These are phyloP conservation scores for Peromyscus leucopus DNA, from an alignment of 2,113 vertebrate species.

Conservation along the genomic window DNA sequence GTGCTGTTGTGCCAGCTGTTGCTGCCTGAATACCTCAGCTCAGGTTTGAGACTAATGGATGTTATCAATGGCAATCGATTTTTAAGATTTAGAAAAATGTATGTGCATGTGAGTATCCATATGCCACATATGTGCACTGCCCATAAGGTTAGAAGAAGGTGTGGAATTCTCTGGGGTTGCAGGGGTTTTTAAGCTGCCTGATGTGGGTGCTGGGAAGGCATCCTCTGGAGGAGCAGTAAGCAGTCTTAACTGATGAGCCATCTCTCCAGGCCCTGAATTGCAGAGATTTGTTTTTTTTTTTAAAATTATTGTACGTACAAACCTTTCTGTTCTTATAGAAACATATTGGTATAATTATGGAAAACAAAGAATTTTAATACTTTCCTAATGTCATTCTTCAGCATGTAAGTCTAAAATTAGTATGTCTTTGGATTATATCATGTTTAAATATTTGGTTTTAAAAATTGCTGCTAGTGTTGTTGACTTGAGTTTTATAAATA, in stretches of 20 bases:
- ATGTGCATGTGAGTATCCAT: background rate
- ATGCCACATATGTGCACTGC: background rate
- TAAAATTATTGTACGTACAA: background rate
- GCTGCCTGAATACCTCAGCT: background rate
- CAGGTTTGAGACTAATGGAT: background rate
- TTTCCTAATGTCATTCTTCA: background rate
- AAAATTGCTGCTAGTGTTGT: background rate
- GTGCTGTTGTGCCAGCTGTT: no score
- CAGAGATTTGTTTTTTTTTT: background rate
- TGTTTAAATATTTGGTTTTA: constrained; percentile 1
- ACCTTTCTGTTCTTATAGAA: constrained; percentile 1
- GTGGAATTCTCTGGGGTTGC: background rate
- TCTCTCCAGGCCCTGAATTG: background rate
- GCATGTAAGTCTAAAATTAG: background rate
- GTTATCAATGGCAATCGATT: no score
- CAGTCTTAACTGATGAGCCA: background rate
- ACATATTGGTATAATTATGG: background rate
- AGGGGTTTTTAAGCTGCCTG: background rate
- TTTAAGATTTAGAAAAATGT: background rate
- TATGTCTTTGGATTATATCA: background rate
- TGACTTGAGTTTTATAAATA: constrained; percentile 8
- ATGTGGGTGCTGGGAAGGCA: background rate
- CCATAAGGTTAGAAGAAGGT: background rate
- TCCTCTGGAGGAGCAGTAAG: background rate
- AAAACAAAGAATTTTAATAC: background rate